Percentiles rank a stretch among this genome's conserved stretches.
Evolutionary conservation across 1,140 invertebrate species (phyloP).

Genomic region (Drosophila obscura): DNA sequence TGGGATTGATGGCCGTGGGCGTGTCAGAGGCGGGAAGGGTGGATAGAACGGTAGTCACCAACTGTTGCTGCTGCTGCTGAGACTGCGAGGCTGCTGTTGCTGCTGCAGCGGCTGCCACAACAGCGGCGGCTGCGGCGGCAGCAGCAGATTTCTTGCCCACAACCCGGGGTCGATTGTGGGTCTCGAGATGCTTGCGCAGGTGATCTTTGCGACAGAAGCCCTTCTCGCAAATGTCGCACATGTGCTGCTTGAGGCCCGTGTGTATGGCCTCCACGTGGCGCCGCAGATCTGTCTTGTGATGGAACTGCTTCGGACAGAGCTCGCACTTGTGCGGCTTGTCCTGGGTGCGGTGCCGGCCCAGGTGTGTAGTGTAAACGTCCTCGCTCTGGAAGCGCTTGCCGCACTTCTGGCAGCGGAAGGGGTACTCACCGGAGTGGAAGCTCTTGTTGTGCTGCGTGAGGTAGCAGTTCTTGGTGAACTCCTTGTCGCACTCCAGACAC

Average conservation of each 20-base stretch:
- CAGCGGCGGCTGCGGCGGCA: conserved; percentile 25
- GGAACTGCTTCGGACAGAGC: conserved; percentile 93
- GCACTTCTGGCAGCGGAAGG: conserved; percentile 92
- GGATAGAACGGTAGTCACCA: too few species aligned
- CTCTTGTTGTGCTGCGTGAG: conserved; percentile 95
- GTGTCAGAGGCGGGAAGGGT: neutral
- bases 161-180: conserved; percentile 87
- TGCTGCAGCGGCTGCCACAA: conserved; percentile 2
- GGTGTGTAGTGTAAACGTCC: conserved; percentile 88
- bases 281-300: conserved; percentile 95
- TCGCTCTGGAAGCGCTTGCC: conserved; percentile 92
- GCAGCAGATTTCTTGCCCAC: conserved; percentile 70
- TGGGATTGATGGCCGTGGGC: neutral
- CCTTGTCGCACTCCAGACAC: conserved; percentile 92
- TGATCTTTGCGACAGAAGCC: conserved; percentile 97
- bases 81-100: conserved; percentile 1
- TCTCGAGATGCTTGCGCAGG: conserved; percentile 96
- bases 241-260: conserved; percentile 91
- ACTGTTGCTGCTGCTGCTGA: neutral
- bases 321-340: conserved; percentile 95
- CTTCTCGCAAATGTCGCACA: conserved; percentile 92
- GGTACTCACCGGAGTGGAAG: conserved; percentile 93
- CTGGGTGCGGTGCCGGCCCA: conserved; percentile 89
- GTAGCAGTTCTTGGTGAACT: conserved; percentile 94
- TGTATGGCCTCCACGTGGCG: conserved; percentile 93